Evolutionary conservation across 2,888 invertebrate species (phyloP), one percentile per base, ranked within the genome.

Genomic region (Tenthredo livida): DNA sequence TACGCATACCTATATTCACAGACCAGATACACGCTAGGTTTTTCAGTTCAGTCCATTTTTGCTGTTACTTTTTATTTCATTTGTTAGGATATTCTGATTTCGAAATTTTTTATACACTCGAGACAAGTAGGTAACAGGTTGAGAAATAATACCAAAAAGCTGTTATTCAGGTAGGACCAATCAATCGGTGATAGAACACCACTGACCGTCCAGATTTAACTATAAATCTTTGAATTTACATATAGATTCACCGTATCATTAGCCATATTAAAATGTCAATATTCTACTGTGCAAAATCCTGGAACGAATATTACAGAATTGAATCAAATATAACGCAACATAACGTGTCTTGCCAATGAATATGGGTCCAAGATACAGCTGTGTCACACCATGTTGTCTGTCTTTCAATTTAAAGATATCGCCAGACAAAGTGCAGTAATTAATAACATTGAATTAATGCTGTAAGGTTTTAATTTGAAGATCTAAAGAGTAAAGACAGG

Each of bases 351-450:
- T 80, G 86, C 86, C 70, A 89, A 89, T 91, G 90, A 91, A 92
- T 91, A 93, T 93, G 93, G 93, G 93, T 93, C 93, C 93, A 92
- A 92, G 91, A 89, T 89, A 89, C 88, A 90, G 89, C 89, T 92
- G 93, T 92, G 93, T 93, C 91, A 90, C 88, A 90, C 88, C 90
- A 90, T 91, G 89, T 89, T 90, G 88, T 88, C 89, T 90, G 89
- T 90, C 88, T 88, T 89, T 88, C 86, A 87, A 86, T 80, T 9
- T 40, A 2, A 80, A 61, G n/a, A 61, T 12, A 40, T 61, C 40
- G 21, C 2, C 37, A 29, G 58, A n/a, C 15, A 10, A 83, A 67
- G n/a, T n/a, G 47, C 17, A 83, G 50, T 37, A 83, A 70, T 37
- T 40, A 10, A n/a, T 61, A 37, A 77, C 54, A n/a, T 77, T 17